Conservation (phyloP, 2,797 vertebrate genomes). For the Botia kubotai region DNA sequence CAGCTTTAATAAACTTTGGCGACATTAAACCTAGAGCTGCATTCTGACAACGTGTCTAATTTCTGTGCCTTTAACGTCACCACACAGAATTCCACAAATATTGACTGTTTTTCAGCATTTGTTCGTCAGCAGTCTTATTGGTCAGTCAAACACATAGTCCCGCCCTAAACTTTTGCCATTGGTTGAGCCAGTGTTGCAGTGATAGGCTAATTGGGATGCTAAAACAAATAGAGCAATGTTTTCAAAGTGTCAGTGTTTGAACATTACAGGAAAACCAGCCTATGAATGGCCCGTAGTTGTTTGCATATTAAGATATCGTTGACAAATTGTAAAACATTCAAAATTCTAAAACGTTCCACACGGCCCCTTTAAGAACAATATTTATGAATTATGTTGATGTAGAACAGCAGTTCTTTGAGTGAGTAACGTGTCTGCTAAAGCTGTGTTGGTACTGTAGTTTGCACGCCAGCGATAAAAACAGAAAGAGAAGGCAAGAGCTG, state of each 20-base stretch:
- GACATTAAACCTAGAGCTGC: slow-evolving; percentile 6
- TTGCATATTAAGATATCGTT: not conserved
- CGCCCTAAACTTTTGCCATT: not conserved
- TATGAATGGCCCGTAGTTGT: not conserved
- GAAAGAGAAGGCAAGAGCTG: slow-evolving; percentile 17
- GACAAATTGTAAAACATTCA: not conserved
- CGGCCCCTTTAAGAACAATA: not conserved
- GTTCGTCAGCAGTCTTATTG: too few relatives aligned
- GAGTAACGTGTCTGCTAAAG: not conserved
- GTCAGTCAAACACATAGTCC: not conserved
- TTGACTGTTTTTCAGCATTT: not conserved
- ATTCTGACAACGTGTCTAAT: slow-evolving; percentile 4
- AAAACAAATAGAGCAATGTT: too few relatives aligned
- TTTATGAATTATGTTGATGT: slow-evolving; percentile 2
- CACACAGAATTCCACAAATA: not conserved
- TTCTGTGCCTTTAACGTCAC: not conserved
- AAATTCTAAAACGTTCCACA: not conserved
- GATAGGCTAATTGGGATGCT: not conserved
- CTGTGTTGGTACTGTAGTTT: slow-evolving; percentile 7
- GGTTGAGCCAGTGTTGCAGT: not conserved
- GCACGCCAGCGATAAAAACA: slow-evolving; percentile 23
- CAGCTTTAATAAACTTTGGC: slow-evolving; percentile 14
- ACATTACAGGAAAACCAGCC: not conserved
- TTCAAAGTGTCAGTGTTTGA: too few relatives aligned
- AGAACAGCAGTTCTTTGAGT: slow-evolving; percentile 17